These are phyloP conservation scores for Mycalesis mineus DNA, from an alignment of 2,888 invertebrate genomes.

Conservation along the genomic window DNA sequence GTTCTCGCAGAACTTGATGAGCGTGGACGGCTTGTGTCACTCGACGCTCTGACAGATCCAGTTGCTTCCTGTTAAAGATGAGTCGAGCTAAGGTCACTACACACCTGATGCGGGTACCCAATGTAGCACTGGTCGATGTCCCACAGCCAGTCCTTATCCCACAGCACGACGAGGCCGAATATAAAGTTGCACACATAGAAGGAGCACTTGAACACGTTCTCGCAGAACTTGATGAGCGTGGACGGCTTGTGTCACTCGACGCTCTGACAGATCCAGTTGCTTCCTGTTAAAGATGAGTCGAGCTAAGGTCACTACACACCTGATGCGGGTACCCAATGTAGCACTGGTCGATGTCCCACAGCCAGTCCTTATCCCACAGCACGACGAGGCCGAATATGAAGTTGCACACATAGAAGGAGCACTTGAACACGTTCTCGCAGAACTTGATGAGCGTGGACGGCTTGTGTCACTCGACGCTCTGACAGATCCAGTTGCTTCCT, in stretches of 20 bases:
- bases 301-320: no score
- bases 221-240: slow-evolving; percentile 93
- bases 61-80: no score
- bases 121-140: slow-evolving; percentile 93
- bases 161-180: slow-evolving; percentile 88
- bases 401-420: slow-evolving; percentile 89
- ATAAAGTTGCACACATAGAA: slow-evolving; percentile 91
- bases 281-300: no score
- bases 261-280: slow-evolving; percentile 87
- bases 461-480: slow-evolving; percentile 91
- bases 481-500: slow-evolving; percentile 90
- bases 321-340: slow-evolving; percentile 90
- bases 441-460: slow-evolving; percentile 95
- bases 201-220: slow-evolving; percentile 92
- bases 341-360: slow-evolving; percentile 94
- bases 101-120: slow-evolving; percentile 87
- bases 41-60: slow-evolving; percentile 90
- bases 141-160: slow-evolving; percentile 98
- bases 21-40: slow-evolving; percentile 92
- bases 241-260: slow-evolving; percentile 94
- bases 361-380: slow-evolving; percentile 96
- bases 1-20: slow-evolving; percentile 95
- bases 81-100: no score
- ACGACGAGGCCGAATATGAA: slow-evolving; percentile 89
- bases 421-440: slow-evolving; percentile 94